phyloP scores from a whole-genome alignment of 1,140 invertebrate genomes.

The Diorhabda carinulata region DNA sequence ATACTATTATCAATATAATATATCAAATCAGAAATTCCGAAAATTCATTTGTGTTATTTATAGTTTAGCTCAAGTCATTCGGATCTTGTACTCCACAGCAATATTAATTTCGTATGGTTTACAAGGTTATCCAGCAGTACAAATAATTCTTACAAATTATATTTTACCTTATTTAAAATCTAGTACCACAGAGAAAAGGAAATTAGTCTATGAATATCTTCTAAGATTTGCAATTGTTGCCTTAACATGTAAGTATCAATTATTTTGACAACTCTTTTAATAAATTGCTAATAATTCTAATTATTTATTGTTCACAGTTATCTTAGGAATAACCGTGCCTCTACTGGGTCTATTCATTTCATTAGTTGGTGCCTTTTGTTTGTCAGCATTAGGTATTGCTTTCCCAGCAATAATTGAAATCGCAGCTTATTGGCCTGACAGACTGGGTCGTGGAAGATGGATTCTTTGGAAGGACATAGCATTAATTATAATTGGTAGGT shows the following conservation, averaged over 20 bases:
- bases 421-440: constrained; percentile 54
- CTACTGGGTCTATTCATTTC: constrained; percentile 86
- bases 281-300: constrained; percentile 9
- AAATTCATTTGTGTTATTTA: neutral
- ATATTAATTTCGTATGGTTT: constrained; percentile 88
- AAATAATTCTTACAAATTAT: constrained; percentile 75
- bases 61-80: constrained; percentile 74
- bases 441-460: constrained; percentile 43
- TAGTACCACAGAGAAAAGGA: constrained; percentile 43
- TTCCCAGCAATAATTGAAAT: constrained; percentile 82
- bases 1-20: no score
- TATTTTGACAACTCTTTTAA: constrained; percentile 37
- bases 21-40: no score
- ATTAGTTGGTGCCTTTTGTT: constrained; percentile 80
- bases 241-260: constrained; percentile 75
- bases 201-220: constrained; percentile 58
- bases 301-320: constrained; percentile 54
- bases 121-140: constrained; percentile 89
- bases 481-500: constrained; percentile 53
- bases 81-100: constrained; percentile 78
- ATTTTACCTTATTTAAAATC: constrained; percentile 56
- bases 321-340: constrained; percentile 73
- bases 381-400: constrained; percentile 79
- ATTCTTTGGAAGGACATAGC: constrained; percentile 51
- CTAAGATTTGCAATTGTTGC: constrained; percentile 65